Evolutionary conservation across 2,888 invertebrate species (phyloP), one percentile per base, ranked within the genome.

Genomic region (Ichneumoninae sp.): DNA sequence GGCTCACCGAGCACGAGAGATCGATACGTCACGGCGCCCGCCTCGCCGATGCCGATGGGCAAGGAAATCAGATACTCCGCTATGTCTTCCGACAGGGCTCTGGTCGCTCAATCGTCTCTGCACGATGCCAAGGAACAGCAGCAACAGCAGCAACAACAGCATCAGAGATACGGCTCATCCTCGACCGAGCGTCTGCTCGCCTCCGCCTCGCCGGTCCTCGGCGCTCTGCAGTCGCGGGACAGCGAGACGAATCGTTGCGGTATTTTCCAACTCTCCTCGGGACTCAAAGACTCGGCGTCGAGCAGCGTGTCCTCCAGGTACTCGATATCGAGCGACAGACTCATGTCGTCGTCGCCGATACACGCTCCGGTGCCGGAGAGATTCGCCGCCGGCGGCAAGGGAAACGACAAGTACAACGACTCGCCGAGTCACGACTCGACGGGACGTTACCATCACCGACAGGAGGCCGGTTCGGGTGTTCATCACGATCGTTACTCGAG

Each of bases 11-110:
- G 85, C 87, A 74, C 89, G 87, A 86, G 91, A 63, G 90, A 90
- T 79, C 90, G 91, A 44, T 88, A 87, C 68, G 89, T 91, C 44
- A 91, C 92, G 16, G 90, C 92, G 44, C 90, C 92, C 85, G 90
- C 91, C 50, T 92, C 93, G 30, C 92, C 92, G 77, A 91, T 92
- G 87, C 91, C 92, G 36, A 60, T 88, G 40, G 85, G 85, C 63
- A 87, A 87, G 74, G 86, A 87, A 5, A 54, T 44, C 73, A 80
- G 86, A 71, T 86, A 85, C 22, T 75, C 87, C 65, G 68, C 76
- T 33, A 68, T 85, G 82, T 94, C 88, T 74, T 95, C 95, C 93
- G 95, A 95, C 94, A 95, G 95, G 93, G 95, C 94, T 94, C 94
- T 95, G 93, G 95, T 94, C 94, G 94, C 87, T 93, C 94, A 85